Base-by-base conservation (phyloP, 2,888 invertebrate species). In the Amphipoea oculea region DNA sequence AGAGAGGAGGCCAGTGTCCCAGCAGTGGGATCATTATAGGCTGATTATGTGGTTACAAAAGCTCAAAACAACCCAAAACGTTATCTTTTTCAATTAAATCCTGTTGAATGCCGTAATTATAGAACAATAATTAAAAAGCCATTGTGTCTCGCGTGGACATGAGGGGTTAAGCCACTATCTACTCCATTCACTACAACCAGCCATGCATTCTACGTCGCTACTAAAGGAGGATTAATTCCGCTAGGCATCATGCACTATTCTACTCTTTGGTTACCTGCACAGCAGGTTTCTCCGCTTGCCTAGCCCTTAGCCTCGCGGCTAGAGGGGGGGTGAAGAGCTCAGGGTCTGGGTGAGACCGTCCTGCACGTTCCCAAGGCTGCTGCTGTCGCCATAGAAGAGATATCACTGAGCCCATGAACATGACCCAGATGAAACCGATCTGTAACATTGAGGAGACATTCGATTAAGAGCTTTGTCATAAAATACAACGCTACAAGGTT, bases 361-460 rank as follows among this genome's bases (percentile, higher is more conserved):
- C 96, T 11, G 89, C 91, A 11, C 89, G 89, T 86, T 95, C 90
- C 96, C 96, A 96, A 3, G 96, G 96, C 81, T 96, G 96, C 86
- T 93, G 88, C 57, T 95, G 95, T 3, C 92, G 90, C 94, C 95
- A 95, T 40, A 90, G 62, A 17, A 96, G 87, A 0, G 96, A 96
- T 57, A 96, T 85, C 17, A 93, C 75, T 0, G 94, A 91, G 0
- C 96, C 96, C 85, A n/a, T 96, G 45, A 81, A 81, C 14, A 81
- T 62, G 74, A 96, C 96, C 96, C 96, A 96, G 0, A 95, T 67
- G 88, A 96, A 94, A 4, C 96, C 96, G 70, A 96, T 93, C 96
- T 96, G 90, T 1, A 70, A 84, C 23, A 45, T 66, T 3, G 4
- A 12, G 7, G 12, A 42, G 29, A 40, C 11, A 20, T 51, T 51